Evolutionary conservation across 2,113 vertebrate genomes (phyloP), one percentile per base, ranked within the genome.

Genomic region (Aphyosemion australe): DNA sequence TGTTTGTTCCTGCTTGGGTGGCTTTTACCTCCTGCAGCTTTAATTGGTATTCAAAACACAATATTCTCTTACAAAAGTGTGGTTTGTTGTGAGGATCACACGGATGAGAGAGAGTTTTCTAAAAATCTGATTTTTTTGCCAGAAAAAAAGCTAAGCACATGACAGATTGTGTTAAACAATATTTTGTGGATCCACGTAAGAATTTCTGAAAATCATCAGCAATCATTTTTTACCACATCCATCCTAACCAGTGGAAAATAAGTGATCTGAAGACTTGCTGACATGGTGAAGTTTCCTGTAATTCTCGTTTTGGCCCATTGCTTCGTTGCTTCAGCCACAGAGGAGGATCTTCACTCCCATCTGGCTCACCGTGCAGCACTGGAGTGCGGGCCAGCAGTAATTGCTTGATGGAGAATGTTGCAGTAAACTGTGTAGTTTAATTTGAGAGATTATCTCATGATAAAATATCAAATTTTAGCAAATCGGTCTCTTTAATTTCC

Each of bases 281-380:
- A 85, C 81, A 82, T 84, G 84, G 76, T 84, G 32, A 61, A 80
- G 76, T 87, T 85, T 72, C 60, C 78, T 79, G 59, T 72, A 84
- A 84, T 75, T 87, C 67, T 74, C 16, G 32, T 80, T 47, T 84
- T 88, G 86, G 88, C 87, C 73, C 6, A 31, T 2, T 32, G 72
- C 65, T 41, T 19, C 45, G 0, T 60, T 53, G 39, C 70, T 71
- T 18, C 20, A 41, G 73, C 81, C 84, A 72, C 86, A 89, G 56
- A 79, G 66, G 61, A 87, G 72, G 69, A 88, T 87, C 76, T 70
- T 82, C 18, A 42, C 76, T 70, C 72, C 66, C 68, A 69, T 74
- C 60, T 81, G 75, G 74, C 48, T 85, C 14, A 18, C 16, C 72
- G 51, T 21, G 58, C 74, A 53, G 63, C 46, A 46, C 68, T 72